A percentile compares a stretch with the other conserved stretches of the same genome.
Evolutionary conservation across 2,797 vertebrate genomes (phyloP).

Genomic region (Cygnus olor): DNA sequence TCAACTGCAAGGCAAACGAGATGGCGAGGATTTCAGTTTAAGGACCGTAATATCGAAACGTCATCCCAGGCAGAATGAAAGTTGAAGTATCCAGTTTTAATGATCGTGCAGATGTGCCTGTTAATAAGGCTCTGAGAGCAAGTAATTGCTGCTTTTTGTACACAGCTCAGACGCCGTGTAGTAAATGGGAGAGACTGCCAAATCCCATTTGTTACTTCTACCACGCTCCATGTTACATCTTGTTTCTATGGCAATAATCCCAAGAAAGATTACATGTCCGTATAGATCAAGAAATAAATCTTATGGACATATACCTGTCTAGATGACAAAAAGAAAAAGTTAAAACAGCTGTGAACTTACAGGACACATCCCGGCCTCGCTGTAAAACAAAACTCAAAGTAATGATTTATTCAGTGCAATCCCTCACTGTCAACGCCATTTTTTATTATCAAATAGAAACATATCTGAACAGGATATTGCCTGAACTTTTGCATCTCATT

Average conservation of each 20-base stretch:
- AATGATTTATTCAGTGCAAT: background rate
- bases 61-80: background rate
- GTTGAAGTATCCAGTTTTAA: background rate
- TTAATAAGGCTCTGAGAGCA: slow-evolving; percentile 31
- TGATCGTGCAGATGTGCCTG: slow-evolving; percentile 38
- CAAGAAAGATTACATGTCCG: slow-evolving; percentile 23
- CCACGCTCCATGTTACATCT: background rate
- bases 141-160: slow-evolving; percentile 56
- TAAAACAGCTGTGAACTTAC: slow-evolving; percentile 27
- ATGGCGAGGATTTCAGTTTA: background rate
- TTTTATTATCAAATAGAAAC: slow-evolving; percentile 40
- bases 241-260: slow-evolving; percentile 70
- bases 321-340: slow-evolving; percentile 15
- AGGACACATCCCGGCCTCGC: background rate
- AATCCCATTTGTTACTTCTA: slow-evolving; percentile 56
- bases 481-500: slow-evolving; percentile 6
- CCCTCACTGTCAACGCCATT: slow-evolving; percentile 1
- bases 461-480: slow-evolving; percentile 20
- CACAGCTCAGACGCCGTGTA: background rate
- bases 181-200: slow-evolving; percentile 51
- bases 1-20: background rate
- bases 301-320: slow-evolving; percentile 37
- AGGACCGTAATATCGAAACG: background rate
- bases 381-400: background rate
- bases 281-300: slow-evolving; percentile 52